phyloP scores from a whole-genome alignment of 2,888 invertebrate species.

The Mesodorylaimus sp. region DNA sequence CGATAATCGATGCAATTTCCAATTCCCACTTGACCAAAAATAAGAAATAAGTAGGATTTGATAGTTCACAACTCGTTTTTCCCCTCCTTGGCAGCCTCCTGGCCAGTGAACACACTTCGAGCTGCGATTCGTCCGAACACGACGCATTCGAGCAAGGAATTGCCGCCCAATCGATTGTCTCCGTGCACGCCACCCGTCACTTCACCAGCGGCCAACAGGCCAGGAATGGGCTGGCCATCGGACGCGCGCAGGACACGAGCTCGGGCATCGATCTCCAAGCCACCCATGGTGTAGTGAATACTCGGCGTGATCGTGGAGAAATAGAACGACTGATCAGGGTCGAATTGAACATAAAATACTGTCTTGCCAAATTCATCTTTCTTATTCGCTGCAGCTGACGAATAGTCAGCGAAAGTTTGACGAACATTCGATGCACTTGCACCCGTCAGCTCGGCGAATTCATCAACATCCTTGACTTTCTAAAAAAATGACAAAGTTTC shows the following conservation, averaged over 20 bases:
- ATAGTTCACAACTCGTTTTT: no score
- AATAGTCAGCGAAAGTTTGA: not conserved
- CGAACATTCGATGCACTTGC: no score
- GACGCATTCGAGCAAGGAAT: conserved; percentile 28
- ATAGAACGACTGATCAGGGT: conserved; percentile 19
- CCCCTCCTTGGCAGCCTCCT: no score
- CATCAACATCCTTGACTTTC: no score
- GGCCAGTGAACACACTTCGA: no score
- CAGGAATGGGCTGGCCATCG: conserved; percentile 15
- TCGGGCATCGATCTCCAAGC: conserved; percentile 22
- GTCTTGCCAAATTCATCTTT: conserved; percentile 10
- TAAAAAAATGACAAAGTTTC: no score
- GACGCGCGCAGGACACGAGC: conserved; percentile 7
- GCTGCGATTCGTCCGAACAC: conserved; percentile 29
- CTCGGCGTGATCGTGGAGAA: conserved; percentile 16
- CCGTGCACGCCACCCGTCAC: conserved; percentile 30
- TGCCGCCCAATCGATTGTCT: conserved; percentile 26
- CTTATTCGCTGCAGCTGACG: no score
- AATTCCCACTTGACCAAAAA: no score
- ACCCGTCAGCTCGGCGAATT: no score
- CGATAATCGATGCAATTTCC: no score
- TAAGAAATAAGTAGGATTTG: no score
- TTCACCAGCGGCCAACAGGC: conserved; percentile 28
- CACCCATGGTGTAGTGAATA: conserved; percentile 30
- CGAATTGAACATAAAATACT: conserved; percentile 14